These are phyloP conservation scores for Xanthorhoe spadicearia DNA, from an alignment of 2,888 invertebrate genomes.

Conservation along the genomic window DNA sequence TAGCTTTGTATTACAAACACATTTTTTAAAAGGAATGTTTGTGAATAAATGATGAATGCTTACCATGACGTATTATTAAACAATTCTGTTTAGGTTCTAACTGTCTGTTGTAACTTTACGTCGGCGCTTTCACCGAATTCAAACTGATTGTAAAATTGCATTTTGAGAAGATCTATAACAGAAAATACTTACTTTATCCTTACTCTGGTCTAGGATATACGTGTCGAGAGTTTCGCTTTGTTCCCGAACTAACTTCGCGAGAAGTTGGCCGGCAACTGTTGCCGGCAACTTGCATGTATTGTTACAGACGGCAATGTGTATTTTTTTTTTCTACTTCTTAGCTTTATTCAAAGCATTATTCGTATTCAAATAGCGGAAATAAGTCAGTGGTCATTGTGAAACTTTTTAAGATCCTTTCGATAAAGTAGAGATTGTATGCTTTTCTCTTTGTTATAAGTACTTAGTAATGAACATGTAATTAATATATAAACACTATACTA, in stretches of 20 bases:
- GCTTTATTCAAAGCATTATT: slow-evolving; percentile 22
- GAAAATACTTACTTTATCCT: neutral
- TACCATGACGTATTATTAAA: too few relatives aligned
- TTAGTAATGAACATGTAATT: too few relatives aligned
- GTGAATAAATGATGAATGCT: too few relatives aligned
- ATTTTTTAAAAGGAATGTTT: too few relatives aligned
- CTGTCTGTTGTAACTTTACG: too few relatives aligned
- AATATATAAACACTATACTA: too few relatives aligned
- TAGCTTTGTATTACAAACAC: too few relatives aligned
- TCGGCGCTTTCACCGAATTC: too few relatives aligned
- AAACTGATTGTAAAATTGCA: too few relatives aligned
- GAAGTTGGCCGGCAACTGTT: slow-evolving; percentile 26
- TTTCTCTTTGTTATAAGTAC: too few relatives aligned
- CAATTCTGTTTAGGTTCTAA: too few relatives aligned
- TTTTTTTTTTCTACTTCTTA: slow-evolving; percentile 23
- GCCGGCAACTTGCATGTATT: slow-evolving; percentile 19
- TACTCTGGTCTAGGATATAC: slow-evolving; percentile 14
- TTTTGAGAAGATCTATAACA: neutral
- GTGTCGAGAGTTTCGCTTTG: slow-evolving; percentile 33
- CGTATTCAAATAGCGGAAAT: neutral
- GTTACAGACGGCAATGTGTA: slow-evolving; percentile 23
- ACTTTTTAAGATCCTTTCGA: neutral
- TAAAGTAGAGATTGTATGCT: too few relatives aligned
- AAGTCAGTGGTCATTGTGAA: neutral
- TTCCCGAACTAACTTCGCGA: slow-evolving; percentile 33